Conservation (phyloP, 2,888 invertebrate genomes). For the Orchestes rusci region DNA sequence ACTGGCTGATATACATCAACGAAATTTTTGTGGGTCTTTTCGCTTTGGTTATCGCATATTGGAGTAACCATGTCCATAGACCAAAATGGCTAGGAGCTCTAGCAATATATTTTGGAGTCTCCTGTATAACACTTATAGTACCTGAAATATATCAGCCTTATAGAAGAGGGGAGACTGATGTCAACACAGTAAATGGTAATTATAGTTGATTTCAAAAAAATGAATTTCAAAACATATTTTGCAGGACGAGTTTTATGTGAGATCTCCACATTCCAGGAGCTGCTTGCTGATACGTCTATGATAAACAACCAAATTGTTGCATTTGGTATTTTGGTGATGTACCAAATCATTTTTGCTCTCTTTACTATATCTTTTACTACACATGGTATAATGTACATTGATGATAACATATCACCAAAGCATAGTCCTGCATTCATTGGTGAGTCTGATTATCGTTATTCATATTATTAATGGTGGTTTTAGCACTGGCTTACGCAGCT, state of each 20-base stretch:
- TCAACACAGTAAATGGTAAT: constrained; percentile 29
- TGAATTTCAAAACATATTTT: constrained; percentile 1
- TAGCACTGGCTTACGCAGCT: constrained; percentile 33
- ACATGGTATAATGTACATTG: constrained; percentile 53
- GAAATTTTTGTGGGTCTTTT: constrained; percentile 50
- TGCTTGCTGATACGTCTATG: constrained; percentile 5
- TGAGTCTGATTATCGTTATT: too few species aligned
- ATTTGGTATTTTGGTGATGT: constrained; percentile 42
- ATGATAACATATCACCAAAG: constrained; percentile 51
- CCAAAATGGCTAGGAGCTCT: constrained; percentile 53
- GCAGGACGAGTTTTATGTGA: constrained; percentile 14
- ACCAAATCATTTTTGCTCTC: constrained; percentile 33
- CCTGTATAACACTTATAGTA: constrained; percentile 47
- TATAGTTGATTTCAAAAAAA: background rate
- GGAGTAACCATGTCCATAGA: constrained; percentile 53
- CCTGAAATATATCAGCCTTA: constrained; percentile 48
- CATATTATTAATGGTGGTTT: too few species aligned
- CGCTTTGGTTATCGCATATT: constrained; percentile 50
- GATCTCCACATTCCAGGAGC: constrained; percentile 6
- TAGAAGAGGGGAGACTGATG: constrained; percentile 28
- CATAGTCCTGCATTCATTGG: constrained; percentile 47
- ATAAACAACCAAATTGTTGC: constrained; percentile 26
- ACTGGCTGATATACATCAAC: constrained; percentile 51
- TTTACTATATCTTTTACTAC: constrained; percentile 43
- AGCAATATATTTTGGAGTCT: constrained; percentile 48